Evolutionary conservation across 2,797 vertebrate species (phyloP).

Genomic region (Tenualosa thibaudeaui): DNA sequence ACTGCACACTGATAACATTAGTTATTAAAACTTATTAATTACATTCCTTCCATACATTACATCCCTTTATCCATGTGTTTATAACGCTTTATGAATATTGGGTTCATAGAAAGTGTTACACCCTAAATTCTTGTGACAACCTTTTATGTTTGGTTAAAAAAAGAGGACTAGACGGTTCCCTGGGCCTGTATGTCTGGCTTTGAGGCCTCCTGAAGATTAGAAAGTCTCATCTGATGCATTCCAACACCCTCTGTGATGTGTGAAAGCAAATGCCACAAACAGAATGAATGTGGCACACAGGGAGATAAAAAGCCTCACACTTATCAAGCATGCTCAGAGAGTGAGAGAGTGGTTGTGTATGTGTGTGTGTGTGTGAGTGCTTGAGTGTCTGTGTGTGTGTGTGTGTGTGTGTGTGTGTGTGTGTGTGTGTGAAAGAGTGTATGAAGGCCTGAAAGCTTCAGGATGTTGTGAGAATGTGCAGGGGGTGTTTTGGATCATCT

Average conservation of each 20-base stretch:
- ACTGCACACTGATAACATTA: too few relatives aligned
- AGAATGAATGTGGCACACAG: slow-evolving; percentile 7
- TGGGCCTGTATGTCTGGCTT: background rate
- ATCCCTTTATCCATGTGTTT: too few relatives aligned
- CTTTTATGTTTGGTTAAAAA: background rate
- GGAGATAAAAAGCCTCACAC: background rate
- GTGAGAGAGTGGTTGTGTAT: background rate
- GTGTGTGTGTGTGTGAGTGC: background rate
- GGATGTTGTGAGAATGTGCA: slow-evolving; percentile 19
- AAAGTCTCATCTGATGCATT: background rate
- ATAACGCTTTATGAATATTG: too few relatives aligned
- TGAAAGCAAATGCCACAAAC: background rate
- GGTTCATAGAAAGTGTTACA: too few relatives aligned
- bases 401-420: slow-evolving; percentile 5
- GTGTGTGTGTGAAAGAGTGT: background rate
- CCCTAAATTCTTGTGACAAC: background rate
- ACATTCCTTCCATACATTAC: too few relatives aligned
- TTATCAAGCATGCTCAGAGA: background rate
- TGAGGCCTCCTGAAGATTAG: background rate
- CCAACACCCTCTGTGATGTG: background rate
- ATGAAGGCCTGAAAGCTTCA: background rate
- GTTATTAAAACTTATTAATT: too few relatives aligned
- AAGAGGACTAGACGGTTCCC: background rate
- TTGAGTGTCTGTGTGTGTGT: background rate
- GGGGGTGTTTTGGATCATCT: background rate